A percentile compares a stretch with the other conserved stretches of the same genome.
These are phyloP conservation scores for Drosophila conformis DNA, from an alignment of 2,888 invertebrate genomes.

Conservation along the genomic window DNA sequence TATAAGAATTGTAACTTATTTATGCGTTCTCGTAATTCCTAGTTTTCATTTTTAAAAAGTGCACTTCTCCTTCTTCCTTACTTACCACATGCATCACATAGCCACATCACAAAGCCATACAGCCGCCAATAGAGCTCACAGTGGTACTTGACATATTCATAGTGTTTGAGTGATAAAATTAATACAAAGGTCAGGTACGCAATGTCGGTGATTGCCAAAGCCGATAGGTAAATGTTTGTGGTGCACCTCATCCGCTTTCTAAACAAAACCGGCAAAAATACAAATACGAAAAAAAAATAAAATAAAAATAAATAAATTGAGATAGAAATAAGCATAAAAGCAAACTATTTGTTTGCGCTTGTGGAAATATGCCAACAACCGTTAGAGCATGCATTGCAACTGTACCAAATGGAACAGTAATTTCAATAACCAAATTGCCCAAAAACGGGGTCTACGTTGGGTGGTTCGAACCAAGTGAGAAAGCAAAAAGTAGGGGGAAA, in stretches of 20 bases:
- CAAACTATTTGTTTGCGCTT: conserved; percentile 35
- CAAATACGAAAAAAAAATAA: conserved; percentile 4
- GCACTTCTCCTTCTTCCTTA: conserved; percentile 36
- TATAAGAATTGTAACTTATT: not conserved
- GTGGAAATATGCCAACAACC: conserved; percentile 50
- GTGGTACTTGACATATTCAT: conserved; percentile 86
- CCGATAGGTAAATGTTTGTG: conserved; percentile 91
- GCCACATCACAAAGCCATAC: conserved; percentile 87
- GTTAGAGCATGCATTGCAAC: conserved; percentile 21
- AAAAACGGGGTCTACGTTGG: conserved; percentile 14
- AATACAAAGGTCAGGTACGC: conserved; percentile 89
- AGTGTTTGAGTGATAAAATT: conserved; percentile 88
- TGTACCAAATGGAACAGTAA: conserved; percentile 67
- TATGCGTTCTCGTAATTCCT: not conserved
- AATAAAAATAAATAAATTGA: conserved; percentile 7
- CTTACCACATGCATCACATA: conserved; percentile 89
- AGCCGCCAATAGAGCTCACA: conserved; percentile 87
- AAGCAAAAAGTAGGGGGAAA: conserved; percentile 4
- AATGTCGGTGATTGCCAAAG: conserved; percentile 90
- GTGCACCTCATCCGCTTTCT: conserved; percentile 90
- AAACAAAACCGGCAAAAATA: conserved; percentile 29
- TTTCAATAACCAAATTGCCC: conserved; percentile 69
- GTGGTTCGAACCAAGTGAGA: not conserved
- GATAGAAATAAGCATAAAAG: conserved; percentile 39
- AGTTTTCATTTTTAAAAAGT: not conserved